phyloP scores from a whole-genome alignment of 2,113 vertebrate species.

The Silurus glanis region DNA sequence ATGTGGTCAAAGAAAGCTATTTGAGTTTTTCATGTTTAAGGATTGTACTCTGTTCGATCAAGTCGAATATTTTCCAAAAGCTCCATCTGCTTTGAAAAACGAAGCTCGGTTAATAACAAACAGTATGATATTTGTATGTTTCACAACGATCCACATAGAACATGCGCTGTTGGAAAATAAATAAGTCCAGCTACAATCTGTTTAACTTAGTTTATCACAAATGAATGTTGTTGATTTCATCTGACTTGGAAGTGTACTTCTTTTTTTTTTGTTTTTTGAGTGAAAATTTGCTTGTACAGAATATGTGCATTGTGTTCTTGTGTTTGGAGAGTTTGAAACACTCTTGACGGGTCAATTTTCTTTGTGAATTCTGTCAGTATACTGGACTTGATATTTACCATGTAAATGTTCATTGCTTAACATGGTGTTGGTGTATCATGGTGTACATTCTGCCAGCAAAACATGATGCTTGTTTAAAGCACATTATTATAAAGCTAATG shows the following conservation, averaged over 20 bases:
- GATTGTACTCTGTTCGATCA: conserved; percentile 31
- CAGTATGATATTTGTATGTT: background rate
- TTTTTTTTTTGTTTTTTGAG: conserved; percentile 31
- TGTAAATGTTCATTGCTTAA: conserved; percentile 48
- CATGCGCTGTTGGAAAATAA: background rate
- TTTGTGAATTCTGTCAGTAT: conserved; percentile 44
- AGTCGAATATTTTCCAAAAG: conserved; percentile 4
- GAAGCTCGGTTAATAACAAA: background rate
- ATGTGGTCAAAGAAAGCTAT: conserved; percentile 24
- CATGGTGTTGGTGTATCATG: conserved; percentile 40
- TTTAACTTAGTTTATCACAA: background rate
- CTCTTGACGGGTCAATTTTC: conserved; percentile 41
- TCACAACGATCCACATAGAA: background rate
- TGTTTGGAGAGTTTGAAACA: conserved; percentile 32
- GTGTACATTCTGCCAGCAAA: conserved; percentile 38
- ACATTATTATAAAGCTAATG: background rate
- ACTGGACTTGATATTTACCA: conserved; percentile 47
- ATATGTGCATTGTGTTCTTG: conserved; percentile 25
- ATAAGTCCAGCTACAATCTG: background rate
- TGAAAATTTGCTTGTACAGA: conserved; percentile 27
- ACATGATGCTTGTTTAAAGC: conserved; percentile 37
- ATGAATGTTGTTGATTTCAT: background rate
- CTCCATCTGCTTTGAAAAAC: conserved; percentile 15
- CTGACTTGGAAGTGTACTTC: conserved; percentile 24
- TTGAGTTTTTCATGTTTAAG: conserved; percentile 1